Conservation (phyloP, 2,888 invertebrate genomes). For the Zhuqinia jingwanae region DNA sequence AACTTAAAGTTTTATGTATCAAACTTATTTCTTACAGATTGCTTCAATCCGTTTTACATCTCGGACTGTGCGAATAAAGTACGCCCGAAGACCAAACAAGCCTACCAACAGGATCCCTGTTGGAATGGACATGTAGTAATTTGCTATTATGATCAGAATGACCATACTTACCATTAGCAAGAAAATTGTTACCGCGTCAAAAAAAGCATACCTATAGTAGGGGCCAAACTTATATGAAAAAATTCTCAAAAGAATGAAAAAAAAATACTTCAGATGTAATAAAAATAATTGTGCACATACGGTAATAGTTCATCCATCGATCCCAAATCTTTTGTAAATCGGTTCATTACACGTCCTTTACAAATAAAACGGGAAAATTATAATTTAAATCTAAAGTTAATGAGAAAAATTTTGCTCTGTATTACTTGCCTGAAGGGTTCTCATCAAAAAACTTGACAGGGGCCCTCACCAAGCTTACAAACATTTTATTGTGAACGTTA, state of each 20-base stretch:
- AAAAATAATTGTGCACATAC: no score
- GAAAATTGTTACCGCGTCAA: constrained; percentile 83
- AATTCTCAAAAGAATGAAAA: no score
- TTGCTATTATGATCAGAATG: constrained; percentile 81
- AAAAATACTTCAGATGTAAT: no score
- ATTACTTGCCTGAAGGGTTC: constrained; percentile 75
- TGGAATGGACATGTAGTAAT: constrained; percentile 80
- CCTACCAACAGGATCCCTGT: constrained; percentile 81
- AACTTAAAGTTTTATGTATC: no score
- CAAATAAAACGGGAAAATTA: constrained; percentile 69
- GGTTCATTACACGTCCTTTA: constrained; percentile 82
- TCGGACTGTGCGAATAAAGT: constrained; percentile 90
- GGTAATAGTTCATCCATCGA: constrained; percentile 81
- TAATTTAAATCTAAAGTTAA: no score
- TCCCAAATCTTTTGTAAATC: constrained; percentile 92
- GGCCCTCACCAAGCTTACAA: constrained; percentile 81
- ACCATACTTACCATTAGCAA: constrained; percentile 82
- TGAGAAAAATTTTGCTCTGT: no score
- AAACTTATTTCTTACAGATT: constrained; percentile 79
- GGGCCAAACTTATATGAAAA: no score
- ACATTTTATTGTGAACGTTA: constrained; percentile 82
- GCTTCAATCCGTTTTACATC: constrained; percentile 86
- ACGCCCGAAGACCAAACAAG: constrained; percentile 83
- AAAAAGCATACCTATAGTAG: no score
- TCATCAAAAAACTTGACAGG: constrained; percentile 80